These are phyloP conservation scores for Dascyllus trimaculatus DNA, from an alignment of 2,113 vertebrate genomes.

Conservation along the genomic window DNA sequence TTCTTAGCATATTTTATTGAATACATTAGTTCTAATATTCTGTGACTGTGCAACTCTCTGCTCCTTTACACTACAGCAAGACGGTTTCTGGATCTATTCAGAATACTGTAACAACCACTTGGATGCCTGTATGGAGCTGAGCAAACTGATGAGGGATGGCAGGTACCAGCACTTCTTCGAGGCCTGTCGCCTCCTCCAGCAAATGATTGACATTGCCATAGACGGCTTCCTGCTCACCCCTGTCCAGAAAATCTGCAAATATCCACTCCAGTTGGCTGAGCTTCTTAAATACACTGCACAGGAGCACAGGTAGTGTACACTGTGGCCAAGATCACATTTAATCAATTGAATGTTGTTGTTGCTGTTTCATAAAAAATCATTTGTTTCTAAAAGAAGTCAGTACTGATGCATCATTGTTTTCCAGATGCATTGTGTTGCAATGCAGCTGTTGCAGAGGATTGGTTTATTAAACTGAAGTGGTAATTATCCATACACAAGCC, in stretches of 20 bases:
- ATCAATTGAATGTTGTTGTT: slow-evolving; percentile 7
- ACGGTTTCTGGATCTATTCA: slow-evolving; percentile 99
- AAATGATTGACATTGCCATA: slow-evolving; percentile 99
- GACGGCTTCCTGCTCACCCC: slow-evolving; percentile 98
- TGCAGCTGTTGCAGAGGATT: slow-evolving; percentile 51
- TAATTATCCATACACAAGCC: slow-evolving; percentile 41
- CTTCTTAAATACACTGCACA: slow-evolving; percentile 98
- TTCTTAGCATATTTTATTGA: slow-evolving; percentile 5
- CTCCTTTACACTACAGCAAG: slow-evolving; percentile 88
- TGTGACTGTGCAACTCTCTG: slow-evolving; percentile 12
- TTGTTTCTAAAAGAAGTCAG: slow-evolving; percentile 17
- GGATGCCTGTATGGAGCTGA: slow-evolving; percentile 98
- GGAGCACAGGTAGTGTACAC: slow-evolving; percentile 92
- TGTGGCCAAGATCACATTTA: neutral
- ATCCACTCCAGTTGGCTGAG: slow-evolving; percentile 97
- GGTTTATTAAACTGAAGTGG: slow-evolving; percentile 23
- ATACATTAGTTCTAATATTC: neutral
- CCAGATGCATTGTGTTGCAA: slow-evolving; percentile 43
- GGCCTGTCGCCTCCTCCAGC: slow-evolving; percentile 96
- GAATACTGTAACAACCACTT: slow-evolving; percentile 99
- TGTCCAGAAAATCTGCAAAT: slow-evolving; percentile 99
- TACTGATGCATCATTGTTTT: slow-evolving; percentile 41
- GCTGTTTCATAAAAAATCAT: slow-evolving; percentile 4
- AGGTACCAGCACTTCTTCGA: slow-evolving; percentile 99
- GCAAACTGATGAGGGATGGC: slow-evolving; percentile 97